These are phyloP conservation scores for Cartodere bifasciata DNA, from an alignment of 2,888 invertebrate species.

Conservation along the genomic window DNA sequence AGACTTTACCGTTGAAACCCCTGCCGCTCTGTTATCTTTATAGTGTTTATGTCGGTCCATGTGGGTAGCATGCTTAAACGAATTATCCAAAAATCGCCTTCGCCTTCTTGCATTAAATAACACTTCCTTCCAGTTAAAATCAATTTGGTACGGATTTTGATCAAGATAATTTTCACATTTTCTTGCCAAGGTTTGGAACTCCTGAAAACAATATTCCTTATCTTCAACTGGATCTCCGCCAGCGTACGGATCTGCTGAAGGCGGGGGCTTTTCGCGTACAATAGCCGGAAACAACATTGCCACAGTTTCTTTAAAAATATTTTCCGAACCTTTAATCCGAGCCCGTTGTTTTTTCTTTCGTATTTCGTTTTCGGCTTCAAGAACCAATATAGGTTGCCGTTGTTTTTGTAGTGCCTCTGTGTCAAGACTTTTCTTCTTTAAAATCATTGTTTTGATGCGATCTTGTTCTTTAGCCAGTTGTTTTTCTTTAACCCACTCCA, in stretches of 20 bases:
- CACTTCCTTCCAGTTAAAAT: conserved; percentile 45
- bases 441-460: conserved; percentile 49
- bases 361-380: conserved; percentile 43
- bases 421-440: conserved; percentile 50
- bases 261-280: conserved; percentile 36
- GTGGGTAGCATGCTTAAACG: conserved; percentile 7
- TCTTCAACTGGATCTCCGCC: conserved; percentile 32
- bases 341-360: conserved; percentile 45
- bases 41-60: conserved; percentile 6
- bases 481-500: conserved; percentile 36
- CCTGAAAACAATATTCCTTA: conserved; percentile 30
- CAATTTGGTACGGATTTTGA: conserved; percentile 37
- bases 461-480: conserved; percentile 53
- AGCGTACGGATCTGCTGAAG: conserved; percentile 32
- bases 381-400: conserved; percentile 45
- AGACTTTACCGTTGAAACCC: too few species aligned
- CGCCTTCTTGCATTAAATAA: conserved; percentile 31
- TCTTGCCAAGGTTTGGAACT: conserved; percentile 30
- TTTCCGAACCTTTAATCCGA: conserved; percentile 43
- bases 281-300: conserved; percentile 48
- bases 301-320: conserved; percentile 53
- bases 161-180: conserved; percentile 34
- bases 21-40: conserved; percentile 5
- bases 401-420: conserved; percentile 46
- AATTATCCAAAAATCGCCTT: conserved; percentile 10